Evolutionary conservation across 1,140 invertebrate genomes (phyloP), one percentile per base, ranked within the genome.

Genomic region (Andrena cerasifolii): DNA sequence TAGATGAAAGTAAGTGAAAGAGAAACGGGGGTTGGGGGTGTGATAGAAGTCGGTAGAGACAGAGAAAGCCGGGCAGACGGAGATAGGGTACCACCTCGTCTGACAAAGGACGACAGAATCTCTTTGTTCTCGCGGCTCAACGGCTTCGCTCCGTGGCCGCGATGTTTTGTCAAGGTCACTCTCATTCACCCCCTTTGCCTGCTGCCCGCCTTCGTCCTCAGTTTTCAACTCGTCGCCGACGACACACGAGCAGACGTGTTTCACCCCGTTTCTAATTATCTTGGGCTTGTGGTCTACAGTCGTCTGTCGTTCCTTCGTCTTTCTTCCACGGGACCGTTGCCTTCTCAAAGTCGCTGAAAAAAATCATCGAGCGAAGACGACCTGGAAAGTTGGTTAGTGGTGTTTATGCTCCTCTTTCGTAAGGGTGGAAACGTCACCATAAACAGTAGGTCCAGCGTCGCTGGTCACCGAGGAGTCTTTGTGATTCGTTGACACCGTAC

Each of bases 61-160:
- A 71, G 66, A 49, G 73, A 78, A 61, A 58, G 75, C 24, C 59
- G 43, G 43, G 24, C 26, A 78, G 75, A 78, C 71, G 67, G 74
- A 84, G 76, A 82, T 76, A 83, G 86, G 75, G 73, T n/a, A 87
- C 78, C 76, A 86, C 74, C 73, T 61, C 61, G 85, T 85, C 74
- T 85, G 77, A 88, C 86, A 88, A 88, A 88, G 86, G 86, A 87
- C 81, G 83, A 87, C 86, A 87, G 85, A 87, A 86, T 82, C 85
- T 88, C 86, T 88, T 88, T 88, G 86, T 88, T 88, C 86, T 84
- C 86, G 83, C 78, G 85, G 84, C 86, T 88, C 86, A 87, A 85
- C 83, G 84, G 84, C 84, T 87, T 85, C 85, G 72, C 66, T 87
- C 81, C 78, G 83, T 87, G 85, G 85, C 81, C 84, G 83, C 85